Percentiles rank a stretch among this genome's conserved stretches.
Conservation (phyloP, 2,113 vertebrate species). For the Telmatochromis sp. region DNA sequence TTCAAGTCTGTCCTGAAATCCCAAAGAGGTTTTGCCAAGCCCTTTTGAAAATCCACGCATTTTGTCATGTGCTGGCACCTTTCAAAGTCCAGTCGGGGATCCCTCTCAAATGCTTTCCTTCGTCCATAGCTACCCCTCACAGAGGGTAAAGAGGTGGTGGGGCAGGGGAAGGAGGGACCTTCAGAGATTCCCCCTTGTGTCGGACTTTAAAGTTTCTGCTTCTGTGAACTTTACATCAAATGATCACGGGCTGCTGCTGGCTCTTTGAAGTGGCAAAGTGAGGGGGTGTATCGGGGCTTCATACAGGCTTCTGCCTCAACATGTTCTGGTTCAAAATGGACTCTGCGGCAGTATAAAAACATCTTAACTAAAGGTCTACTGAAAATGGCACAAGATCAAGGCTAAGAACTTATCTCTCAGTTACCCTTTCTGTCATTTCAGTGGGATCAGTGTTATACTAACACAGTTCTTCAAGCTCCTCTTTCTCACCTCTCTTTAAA, state of each 20-base stretch:
- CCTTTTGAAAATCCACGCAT: not conserved
- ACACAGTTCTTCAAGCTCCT: not conserved
- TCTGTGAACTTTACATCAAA: slow-evolving; percentile 79
- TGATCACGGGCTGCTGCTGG: slow-evolving; percentile 32
- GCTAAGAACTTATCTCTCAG: not conserved
- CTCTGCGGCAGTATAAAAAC: not conserved
- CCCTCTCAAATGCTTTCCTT: slow-evolving; percentile 28
- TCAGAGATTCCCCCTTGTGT: slow-evolving; percentile 57
- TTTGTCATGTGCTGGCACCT: not conserved
- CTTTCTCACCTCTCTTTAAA: not conserved
- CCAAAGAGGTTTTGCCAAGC: not conserved
- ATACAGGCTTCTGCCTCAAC: slow-evolving; percentile 42
- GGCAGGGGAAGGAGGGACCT: slow-evolving; percentile 33
- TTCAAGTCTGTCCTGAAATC: not conserved
- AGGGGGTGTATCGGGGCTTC: slow-evolving; percentile 22
- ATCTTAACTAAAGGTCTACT: slow-evolving; percentile 43
- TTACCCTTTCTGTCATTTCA: not conserved
- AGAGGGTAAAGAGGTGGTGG: slow-evolving; percentile 21
- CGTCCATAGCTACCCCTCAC: slow-evolving; percentile 15
- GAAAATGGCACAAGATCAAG: slow-evolving; percentile 46
- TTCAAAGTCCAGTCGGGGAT: slow-evolving; percentile 5
- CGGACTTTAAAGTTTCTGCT: slow-evolving; percentile 69
- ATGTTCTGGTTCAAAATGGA: slow-evolving; percentile 53
- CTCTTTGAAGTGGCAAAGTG: slow-evolving; percentile 69
- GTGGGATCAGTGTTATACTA: not conserved